These are phyloP conservation scores for Heterocephalus glaber DNA, from an alignment of 2,113 vertebrate genomes.

Conservation along the genomic window DNA sequence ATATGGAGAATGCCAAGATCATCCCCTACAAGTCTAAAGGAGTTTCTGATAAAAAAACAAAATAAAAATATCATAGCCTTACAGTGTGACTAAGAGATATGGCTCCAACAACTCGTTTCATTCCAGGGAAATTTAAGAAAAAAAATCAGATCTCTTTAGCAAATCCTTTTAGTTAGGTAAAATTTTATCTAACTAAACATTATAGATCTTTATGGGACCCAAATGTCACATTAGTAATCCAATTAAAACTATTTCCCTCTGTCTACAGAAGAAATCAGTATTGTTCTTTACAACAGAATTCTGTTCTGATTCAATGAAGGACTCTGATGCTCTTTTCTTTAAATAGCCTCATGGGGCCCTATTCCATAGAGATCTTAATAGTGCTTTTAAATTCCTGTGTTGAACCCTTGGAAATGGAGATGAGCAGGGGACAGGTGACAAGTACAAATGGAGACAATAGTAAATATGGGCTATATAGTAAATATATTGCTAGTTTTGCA, in stretches of 20 bases:
- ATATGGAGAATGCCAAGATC: background rate
- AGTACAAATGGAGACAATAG: background rate
- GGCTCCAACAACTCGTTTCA: background rate
- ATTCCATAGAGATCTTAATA: constrained; percentile 18
- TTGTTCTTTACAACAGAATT: constrained; percentile 33
- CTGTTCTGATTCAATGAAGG: constrained; percentile 48
- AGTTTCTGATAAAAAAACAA: constrained; percentile 1
- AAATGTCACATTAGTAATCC: constrained; percentile 51
- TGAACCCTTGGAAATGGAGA: background rate
- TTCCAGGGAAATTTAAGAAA: constrained; percentile 34
- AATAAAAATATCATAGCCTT: background rate
- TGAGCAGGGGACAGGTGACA: background rate
- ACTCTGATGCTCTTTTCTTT: constrained; percentile 2
- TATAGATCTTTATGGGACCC: constrained; percentile 47
- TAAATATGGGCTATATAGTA: fast-evolving
- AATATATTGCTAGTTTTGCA: background rate
- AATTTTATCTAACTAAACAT: constrained; percentile 62
- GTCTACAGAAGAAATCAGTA: constrained; percentile 52
- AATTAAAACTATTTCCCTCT: constrained; percentile 63
- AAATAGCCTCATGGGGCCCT: background rate
- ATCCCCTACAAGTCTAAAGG: background rate
- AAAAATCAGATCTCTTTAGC: background rate
- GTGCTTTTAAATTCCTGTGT: background rate
- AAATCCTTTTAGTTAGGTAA: constrained; percentile 68
- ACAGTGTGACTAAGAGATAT: background rate